Base-by-base conservation (phyloP, 2,888 invertebrate species). In the Ectemnius continuus region DNA sequence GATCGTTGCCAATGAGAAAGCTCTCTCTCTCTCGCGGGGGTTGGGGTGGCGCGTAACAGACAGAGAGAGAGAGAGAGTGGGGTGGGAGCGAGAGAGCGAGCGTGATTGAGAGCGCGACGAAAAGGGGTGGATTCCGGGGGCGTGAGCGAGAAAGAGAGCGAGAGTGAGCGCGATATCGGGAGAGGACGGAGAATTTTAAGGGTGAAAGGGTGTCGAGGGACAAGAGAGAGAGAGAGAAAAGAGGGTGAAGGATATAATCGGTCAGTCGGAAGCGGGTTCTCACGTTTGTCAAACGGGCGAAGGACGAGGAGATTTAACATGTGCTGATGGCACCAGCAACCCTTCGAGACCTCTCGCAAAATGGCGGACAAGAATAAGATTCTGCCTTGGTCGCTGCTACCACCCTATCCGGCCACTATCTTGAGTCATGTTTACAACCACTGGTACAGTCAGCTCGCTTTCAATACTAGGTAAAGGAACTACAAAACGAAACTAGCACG, bases 361-460 rank as follows among this genome's bases (percentile, higher is more conserved):
- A 91, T 91, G 90, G 88, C 88, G 84, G 91, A 91, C 83, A 91
- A 90, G 79, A 90, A 87, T 83, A 90, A 90, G 75, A 83, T 90
- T 73, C 76, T 90, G 70, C 89, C 87, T 45, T 90, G 90, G 90
- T 85, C 90, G 23, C 79, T 89, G 80, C 81, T 91, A 67, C 88
- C 90, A 67, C 88, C 90, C 2, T 90, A 91, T 82, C 87, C 88
- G 60, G 87, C 89, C 52, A 89, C 87, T 81, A 77, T 90, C 18
- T 81, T 90, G 62, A 90, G 88, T 81, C 90, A 90, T 65, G 86
- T 90, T 52, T 52, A 52, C 52, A 52, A 52, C 52, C 52, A 52
- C 57, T 90, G 90, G 90, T 90, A 89, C 87, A 90, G 87, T 68
- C 90, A 90, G 61, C 84, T 90, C 57, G 89, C 88, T 26, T 70